phyloP scores from a whole-genome alignment of 2,888 invertebrate species.

The Automeris io region DNA sequence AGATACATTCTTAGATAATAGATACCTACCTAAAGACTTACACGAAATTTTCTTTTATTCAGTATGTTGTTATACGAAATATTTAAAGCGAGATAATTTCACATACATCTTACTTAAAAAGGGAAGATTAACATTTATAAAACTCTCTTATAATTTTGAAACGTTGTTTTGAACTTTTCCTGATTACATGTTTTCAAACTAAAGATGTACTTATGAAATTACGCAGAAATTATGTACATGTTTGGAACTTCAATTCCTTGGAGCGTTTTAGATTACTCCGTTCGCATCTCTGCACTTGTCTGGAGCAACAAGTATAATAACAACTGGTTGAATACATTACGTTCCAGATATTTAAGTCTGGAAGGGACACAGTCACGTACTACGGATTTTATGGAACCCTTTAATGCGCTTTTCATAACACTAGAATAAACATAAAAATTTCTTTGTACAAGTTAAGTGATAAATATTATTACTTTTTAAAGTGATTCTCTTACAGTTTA shows the following conservation, averaged over 20 bases:
- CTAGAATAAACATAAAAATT: no score
- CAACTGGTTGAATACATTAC: slow-evolving; percentile 22
- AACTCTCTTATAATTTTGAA: neutral
- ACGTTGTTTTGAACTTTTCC: neutral
- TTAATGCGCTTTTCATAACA: no score
- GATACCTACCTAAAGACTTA: no score
- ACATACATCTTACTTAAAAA: no score
- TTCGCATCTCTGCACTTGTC: slow-evolving; percentile 31
- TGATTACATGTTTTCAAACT: slow-evolving; percentile 5
- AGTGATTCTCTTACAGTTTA: no score
- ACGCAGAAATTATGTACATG: slow-evolving; percentile 3
- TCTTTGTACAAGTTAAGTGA: no score
- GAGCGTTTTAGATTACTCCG: slow-evolving; percentile 11
- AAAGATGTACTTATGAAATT: neutral
- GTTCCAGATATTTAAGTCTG: slow-evolving; percentile 3
- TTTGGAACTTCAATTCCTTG: neutral
- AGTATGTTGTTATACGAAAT: no score
- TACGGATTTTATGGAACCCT: neutral
- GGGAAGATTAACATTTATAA: no score
- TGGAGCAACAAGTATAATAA: slow-evolving; percentile 25
- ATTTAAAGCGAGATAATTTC: no score
- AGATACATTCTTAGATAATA: no score
- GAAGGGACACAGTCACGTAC: neutral
- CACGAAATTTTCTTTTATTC: neutral
- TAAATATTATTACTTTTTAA: no score